Percentiles rank a stretch among this genome's conserved stretches.
phyloP scores from a whole-genome alignment of 2,888 invertebrate genomes.

The Slavum lentiscoides region DNA sequence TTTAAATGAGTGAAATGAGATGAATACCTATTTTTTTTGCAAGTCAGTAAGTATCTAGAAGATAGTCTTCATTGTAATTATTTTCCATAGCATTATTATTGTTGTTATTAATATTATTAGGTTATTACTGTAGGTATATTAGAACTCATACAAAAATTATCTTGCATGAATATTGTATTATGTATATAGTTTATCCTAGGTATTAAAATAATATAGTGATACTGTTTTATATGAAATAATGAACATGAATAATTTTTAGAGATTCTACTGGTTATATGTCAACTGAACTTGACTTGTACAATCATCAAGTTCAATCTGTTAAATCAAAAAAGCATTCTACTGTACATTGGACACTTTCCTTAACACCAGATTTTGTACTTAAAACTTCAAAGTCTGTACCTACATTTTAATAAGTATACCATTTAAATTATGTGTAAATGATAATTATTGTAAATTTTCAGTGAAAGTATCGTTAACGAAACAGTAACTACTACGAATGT shows the following conservation, averaged over 20 bases:
- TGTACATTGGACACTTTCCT: slow-evolving; percentile 25
- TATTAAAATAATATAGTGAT: not conserved
- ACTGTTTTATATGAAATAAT: not conserved
- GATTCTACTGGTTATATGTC: slow-evolving; percentile 27
- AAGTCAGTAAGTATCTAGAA: no score
- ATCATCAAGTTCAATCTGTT: slow-evolving; percentile 18
- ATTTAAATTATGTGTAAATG: not conserved
- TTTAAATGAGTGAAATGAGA: no score
- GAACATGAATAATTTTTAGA: slow-evolving; percentile 17
- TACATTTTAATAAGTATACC: not conserved
- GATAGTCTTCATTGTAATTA: no score
- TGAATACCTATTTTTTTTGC: no score
- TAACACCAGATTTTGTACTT: slow-evolving; percentile 13
- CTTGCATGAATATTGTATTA: no score
- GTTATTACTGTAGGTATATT: no score
- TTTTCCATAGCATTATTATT: no score
- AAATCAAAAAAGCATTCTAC: slow-evolving; percentile 11
- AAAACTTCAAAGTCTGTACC: slow-evolving; percentile 11
- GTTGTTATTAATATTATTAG: no score
- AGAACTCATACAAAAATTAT: no score
- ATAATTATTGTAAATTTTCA: not conserved
- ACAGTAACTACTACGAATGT: not conserved
- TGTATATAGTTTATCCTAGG: not conserved
- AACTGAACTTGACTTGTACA: slow-evolving; percentile 9
- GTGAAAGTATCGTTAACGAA: slow-evolving; percentile 1